Percentiles rank a stretch among this genome's conserved stretches.
phyloP scores from a whole-genome alignment of 37 sponge, comb jelly and placozoan genomes.

The Ephydatia muelleri region DNA sequence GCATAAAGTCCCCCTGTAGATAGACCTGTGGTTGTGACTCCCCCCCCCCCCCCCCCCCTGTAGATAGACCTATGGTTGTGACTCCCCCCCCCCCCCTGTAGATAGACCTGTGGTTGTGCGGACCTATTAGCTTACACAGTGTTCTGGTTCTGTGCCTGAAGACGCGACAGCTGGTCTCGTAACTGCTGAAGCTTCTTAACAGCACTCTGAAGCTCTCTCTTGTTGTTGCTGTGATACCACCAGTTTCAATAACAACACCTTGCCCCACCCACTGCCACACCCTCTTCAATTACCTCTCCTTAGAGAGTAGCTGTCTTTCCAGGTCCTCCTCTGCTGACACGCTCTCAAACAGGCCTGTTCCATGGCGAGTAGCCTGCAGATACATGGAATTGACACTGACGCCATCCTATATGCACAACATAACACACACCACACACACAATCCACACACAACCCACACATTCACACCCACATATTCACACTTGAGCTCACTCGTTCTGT shows the following conservation, averaged over 20 bases:
- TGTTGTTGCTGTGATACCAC: neutral
- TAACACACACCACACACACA: neutral
- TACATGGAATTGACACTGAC: no score
- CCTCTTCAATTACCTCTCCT: neutral
- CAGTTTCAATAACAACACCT: neutral
- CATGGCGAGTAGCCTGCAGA: neutral
- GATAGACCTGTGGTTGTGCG: no score
- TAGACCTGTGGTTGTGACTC: no score
- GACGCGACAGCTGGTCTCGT: constrained; percentile 11
- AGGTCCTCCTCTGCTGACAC: neutral
- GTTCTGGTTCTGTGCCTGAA: constrained; percentile 50
- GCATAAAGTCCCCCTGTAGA: no score
- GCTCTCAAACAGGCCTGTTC: neutral
- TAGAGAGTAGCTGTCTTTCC: neutral
- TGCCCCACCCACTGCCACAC: no score
- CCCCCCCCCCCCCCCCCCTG: no score
- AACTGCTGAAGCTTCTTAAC: constrained; percentile 5
- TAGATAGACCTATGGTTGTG: no score
- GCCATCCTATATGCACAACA: neutral
- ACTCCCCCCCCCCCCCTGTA: no score
- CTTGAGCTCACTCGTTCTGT: constrained; percentile 65
- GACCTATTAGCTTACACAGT: constrained; percentile 44
- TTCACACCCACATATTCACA: neutral
- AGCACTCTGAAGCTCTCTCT: neutral
- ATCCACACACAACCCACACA: constrained; percentile 6